These are phyloP conservation scores for Meteorus sp. DNA, from an alignment of 1,140 invertebrate species.

Conservation along the genomic window DNA sequence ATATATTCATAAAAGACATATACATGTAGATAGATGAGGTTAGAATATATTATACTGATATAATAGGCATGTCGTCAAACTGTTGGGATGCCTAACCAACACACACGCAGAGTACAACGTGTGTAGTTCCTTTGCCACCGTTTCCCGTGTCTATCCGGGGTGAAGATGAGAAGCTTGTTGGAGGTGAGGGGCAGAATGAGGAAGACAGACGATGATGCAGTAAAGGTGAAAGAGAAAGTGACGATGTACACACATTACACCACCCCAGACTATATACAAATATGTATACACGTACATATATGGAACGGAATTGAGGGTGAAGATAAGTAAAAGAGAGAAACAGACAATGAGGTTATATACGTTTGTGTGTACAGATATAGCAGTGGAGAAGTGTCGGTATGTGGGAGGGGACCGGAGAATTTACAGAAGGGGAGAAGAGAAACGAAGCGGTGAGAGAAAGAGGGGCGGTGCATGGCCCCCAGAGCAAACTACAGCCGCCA, in stretches of 20 bases:
- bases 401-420: conserved; percentile 17
- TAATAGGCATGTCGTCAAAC: conserved; percentile 49
- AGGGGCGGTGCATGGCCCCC: conserved; percentile 48
- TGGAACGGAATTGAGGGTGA: no score
- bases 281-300: background rate
- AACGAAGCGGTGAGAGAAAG: conserved; percentile 9
- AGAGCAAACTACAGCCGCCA: conserved; percentile 56
- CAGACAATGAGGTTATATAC: background rate
- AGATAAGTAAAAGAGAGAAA: background rate
- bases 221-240: conserved; percentile 9
- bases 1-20: background rate
- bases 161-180: conserved; percentile 25
- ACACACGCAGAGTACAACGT: no score
- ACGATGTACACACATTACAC: no score
- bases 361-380: conserved; percentile 8
- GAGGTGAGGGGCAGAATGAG: background rate
- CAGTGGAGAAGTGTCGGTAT: background rate
- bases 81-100: conserved; percentile 46
- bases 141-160: conserved; percentile 18
- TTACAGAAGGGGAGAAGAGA: conserved; percentile 27
- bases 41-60: conserved; percentile 25
- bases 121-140: conserved; percentile 9
- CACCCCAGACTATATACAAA: background rate
- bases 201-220: conserved; percentile 2
- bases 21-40: conserved; percentile 2